Evolutionary conservation across 2,797 vertebrate species (phyloP).

Genomic region (Todus mexicanus): DNA sequence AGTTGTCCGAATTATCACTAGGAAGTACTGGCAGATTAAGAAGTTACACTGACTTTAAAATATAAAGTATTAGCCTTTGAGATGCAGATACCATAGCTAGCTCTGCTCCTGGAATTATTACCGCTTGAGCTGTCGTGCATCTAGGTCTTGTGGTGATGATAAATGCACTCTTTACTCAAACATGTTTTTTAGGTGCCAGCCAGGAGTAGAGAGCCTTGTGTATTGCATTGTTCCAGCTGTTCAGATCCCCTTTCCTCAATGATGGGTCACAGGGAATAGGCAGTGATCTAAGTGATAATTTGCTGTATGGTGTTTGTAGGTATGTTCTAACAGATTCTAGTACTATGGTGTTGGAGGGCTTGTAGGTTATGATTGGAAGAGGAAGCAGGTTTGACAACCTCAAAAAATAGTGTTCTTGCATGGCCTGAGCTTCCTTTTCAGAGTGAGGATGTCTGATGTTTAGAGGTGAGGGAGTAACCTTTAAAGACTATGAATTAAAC

Average conservation of each 20-base stretch:
- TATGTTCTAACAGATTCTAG: neutral
- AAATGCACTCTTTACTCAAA: neutral
- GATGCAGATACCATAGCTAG: neutral
- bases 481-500: neutral
- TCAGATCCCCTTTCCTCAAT: too few species aligned
- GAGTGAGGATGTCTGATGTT: neutral
- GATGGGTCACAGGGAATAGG: neutral
- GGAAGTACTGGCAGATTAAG: neutral
- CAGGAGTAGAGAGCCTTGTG: neutral
- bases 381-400: neutral
- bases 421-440: neutral
- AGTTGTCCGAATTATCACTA: neutral
- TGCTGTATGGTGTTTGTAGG: neutral
- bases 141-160: neutral
- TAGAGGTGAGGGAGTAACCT: neutral
- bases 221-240: neutral
- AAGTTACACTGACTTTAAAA: neutral
- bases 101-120: neutral
- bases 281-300: neutral
- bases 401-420: neutral
- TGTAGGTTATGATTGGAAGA: neutral
- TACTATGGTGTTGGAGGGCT: neutral
- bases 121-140: rapidly evolving
- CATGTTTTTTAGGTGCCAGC: neutral
- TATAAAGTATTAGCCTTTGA: neutral